Base-by-base conservation (phyloP, 2,797 vertebrate genomes). In the Acanthurus lineatus region DNA sequence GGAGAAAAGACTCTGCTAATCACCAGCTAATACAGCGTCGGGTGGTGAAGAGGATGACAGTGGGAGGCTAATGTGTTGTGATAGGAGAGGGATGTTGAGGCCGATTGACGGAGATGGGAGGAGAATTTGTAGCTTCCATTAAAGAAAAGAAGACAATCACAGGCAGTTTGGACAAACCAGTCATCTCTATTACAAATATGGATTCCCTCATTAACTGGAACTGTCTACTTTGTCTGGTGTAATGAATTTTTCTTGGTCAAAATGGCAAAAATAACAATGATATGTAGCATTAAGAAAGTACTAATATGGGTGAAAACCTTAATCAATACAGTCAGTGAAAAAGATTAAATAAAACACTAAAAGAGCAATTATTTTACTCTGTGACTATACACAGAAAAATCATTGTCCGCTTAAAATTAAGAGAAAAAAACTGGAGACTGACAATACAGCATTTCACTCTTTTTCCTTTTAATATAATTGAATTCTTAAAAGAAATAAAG, bases 51-150 rank as follows among this genome's bases (percentile, higher is more conserved):
- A 25, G 28, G 32, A 67, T 4, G 22, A 62, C 48, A 45, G 69
- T 3, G 12, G 22, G 65, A 66, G 59, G 69, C 28, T 76, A 75
- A 85, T 69, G 58, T 63, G 60, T 52, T 19, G 15, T 40, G 32
- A 70, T 22, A 38, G 65, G 74, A 48, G 65, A 19, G 54, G 32
- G 38, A 28, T 44, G 49, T 10, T 56, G 57, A 7, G 9, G 11
- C 11, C 65, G 49, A 76, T 4, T 40, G 19, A 49, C 20, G 28
- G 48, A 61, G 62, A 72, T 32, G 47, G 66, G 22, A 0, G 57
- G 56, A 73, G 35, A 59, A 25, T 53, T 14, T 49, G 17, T 14
- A 40, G 59, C 48, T 58, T 57, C 6, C 20, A 68, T 51, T 70
- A 76, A 61, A 28, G 9, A 60, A 60, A 14, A 3, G 19, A 49